A percentile compares a stretch with the other conserved stretches of the same genome.
These are phyloP conservation scores for Pseudochromis fuscus DNA, from an alignment of 2,797 vertebrate species.

Conservation along the genomic window DNA sequence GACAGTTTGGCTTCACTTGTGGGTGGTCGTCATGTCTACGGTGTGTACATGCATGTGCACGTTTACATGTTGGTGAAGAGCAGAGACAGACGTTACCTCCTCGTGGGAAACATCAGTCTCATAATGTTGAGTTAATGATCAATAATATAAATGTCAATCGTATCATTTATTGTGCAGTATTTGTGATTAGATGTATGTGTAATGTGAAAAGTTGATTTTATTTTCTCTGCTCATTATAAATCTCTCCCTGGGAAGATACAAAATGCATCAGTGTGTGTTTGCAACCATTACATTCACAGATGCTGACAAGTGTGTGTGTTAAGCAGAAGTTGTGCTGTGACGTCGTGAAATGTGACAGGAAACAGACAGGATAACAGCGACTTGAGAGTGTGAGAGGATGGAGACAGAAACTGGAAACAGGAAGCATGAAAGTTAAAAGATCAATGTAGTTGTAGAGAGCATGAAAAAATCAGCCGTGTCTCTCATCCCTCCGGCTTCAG, in stretches of 20 bases:
- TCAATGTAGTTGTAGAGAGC: conserved; percentile 18
- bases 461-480: conserved; percentile 8
- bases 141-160: neutral
- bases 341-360: conserved; percentile 12
- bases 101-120: too few relatives aligned
- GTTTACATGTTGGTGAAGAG: too few relatives aligned
- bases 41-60: neutral
- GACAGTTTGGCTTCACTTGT: neutral
- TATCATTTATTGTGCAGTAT: neutral
- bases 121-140: conserved; percentile 17
- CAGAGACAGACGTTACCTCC: too few relatives aligned
- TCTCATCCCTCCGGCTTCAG: conserved; percentile 18
- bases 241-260: too few relatives aligned
- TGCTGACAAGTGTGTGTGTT: too few relatives aligned
- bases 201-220: too few relatives aligned
- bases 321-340: neutral
- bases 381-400: neutral
- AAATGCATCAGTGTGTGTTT: too few relatives aligned
- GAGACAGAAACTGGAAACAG: neutral
- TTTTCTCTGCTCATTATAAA: neutral
- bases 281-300: too few relatives aligned
- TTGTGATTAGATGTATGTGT: too few relatives aligned
- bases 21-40: neutral
- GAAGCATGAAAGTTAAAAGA: conserved; percentile 18
- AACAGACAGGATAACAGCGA: conserved; percentile 6